Evolutionary conservation across 1,140 invertebrate genomes (phyloP).

Genomic region (Trichonephila inaurata): DNA sequence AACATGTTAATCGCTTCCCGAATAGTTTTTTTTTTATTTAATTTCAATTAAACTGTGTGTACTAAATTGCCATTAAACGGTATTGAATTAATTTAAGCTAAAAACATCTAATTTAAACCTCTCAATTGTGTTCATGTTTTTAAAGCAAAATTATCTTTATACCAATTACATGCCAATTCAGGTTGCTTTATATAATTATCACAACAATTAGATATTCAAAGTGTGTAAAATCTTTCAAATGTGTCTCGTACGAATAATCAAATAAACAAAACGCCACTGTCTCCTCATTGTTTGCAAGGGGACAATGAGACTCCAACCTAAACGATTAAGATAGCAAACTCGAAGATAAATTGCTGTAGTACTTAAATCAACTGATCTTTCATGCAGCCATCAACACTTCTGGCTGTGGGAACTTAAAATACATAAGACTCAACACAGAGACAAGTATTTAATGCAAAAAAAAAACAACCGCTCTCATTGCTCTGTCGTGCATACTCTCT

Average conservation of each 20-base stretch:
- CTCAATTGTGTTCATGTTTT: too few species aligned
- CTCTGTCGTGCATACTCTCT: background rate
- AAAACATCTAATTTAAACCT: too few species aligned
- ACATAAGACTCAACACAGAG: background rate
- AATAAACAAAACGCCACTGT: slow-evolving; percentile 13
- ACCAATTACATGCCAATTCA: too few species aligned
- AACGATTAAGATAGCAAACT: slow-evolving; percentile 35
- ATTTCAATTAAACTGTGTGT: too few species aligned
- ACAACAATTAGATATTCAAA: too few species aligned
- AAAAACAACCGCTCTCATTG: background rate
- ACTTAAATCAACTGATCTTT: slow-evolving; percentile 25
- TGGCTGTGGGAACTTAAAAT: background rate
- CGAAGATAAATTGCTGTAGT: slow-evolving; percentile 21
- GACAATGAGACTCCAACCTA: slow-evolving; percentile 39
- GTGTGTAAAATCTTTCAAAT: background rate
- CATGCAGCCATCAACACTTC: slow-evolving; percentile 44
- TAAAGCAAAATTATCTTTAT: too few species aligned
- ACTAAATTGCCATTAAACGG: too few species aligned
- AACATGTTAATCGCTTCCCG: too few species aligned
- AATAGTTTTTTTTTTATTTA: too few species aligned
- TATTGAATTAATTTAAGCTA: too few species aligned
- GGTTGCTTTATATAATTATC: too few species aligned
- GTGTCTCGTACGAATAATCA: background rate
- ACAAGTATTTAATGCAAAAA: background rate
- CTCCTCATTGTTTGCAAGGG: slow-evolving; percentile 25